These are phyloP conservation scores for Cyprinodon variegatus DNA, from an alignment of 2,113 vertebrate genomes.

Conservation along the genomic window DNA sequence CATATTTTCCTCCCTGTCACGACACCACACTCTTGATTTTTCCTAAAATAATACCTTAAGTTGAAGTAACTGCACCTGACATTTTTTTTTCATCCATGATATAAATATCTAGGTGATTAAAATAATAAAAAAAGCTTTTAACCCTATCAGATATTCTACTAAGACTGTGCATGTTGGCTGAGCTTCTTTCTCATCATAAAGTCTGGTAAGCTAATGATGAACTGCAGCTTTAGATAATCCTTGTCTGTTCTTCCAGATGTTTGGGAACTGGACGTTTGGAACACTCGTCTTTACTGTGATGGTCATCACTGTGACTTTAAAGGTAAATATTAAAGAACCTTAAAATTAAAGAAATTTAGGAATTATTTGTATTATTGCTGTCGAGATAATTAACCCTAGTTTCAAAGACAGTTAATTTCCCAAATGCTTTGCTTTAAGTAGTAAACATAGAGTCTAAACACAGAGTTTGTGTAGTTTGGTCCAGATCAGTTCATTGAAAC, in stretches of 20 bases:
- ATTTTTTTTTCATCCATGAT: neutral
- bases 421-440: no score
- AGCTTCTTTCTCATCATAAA: neutral
- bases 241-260: slow-evolving; percentile 85
- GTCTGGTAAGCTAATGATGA: neutral
- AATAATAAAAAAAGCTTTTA: neutral
- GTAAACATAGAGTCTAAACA: no score
- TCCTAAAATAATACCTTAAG: neutral
- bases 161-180: slow-evolving; percentile 20
- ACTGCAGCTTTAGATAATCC: neutral
- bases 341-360: no score
- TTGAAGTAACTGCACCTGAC: neutral
- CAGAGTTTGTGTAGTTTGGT: neutral
- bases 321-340: slow-evolving; percentile 79
- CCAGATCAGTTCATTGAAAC: neutral
- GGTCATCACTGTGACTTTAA: slow-evolving; percentile 96
- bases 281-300: slow-evolving; percentile 97
- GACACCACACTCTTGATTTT: neutral
- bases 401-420: no score
- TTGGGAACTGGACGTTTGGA: slow-evolving; percentile 98
- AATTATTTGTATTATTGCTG: no score
- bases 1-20: neutral
- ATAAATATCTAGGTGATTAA: neutral
- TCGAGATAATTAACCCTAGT: no score
- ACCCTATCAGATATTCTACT: neutral